Evolutionary conservation across 2,888 invertebrate species (phyloP).

Genomic region (Lasius fuliginosus): DNA sequence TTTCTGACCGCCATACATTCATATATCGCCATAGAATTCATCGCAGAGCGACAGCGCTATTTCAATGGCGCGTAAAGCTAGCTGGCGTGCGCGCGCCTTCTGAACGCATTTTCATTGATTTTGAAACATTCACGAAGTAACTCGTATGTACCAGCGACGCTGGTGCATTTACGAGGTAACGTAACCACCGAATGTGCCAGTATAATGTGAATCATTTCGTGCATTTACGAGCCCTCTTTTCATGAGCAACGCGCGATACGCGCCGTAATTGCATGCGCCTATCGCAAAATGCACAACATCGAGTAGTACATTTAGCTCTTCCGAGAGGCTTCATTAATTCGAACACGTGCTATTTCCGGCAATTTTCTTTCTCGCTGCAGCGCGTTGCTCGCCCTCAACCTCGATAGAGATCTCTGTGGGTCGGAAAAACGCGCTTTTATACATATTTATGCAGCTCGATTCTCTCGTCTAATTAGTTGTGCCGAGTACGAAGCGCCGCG

Average conservation of each 20-base stretch:
- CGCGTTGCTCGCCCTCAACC: not conserved
- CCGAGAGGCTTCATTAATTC: constrained; percentile 40
- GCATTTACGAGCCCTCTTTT: constrained; percentile 28
- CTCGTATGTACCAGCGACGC: not conserved
- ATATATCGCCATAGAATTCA: constrained; percentile 28
- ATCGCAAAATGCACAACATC: constrained; percentile 14
- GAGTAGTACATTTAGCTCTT: not conserved
- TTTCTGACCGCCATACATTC: constrained; percentile 28
- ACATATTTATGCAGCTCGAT: constrained; percentile 34
- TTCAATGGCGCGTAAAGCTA: constrained; percentile 19
- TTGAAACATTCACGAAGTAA: constrained; percentile 32
- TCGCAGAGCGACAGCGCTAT: constrained; percentile 3
- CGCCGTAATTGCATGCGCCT: constrained; percentile 11
- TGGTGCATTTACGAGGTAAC: constrained; percentile 13
- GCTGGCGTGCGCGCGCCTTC: not conserved
- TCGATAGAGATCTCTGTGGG: not conserved
- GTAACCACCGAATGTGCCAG: constrained; percentile 6
- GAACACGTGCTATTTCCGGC: not conserved
- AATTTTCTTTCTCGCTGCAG: not conserved
- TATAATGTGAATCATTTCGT: constrained; percentile 51
- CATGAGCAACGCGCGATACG: constrained; percentile 12
- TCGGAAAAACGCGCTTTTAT: not conserved
- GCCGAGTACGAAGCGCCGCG: not conserved
- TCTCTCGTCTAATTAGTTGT: no score
- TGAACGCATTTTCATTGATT: constrained; percentile 39